phyloP scores from a whole-genome alignment of 2,797 vertebrate species.

The Cossypha heuglini region DNA sequence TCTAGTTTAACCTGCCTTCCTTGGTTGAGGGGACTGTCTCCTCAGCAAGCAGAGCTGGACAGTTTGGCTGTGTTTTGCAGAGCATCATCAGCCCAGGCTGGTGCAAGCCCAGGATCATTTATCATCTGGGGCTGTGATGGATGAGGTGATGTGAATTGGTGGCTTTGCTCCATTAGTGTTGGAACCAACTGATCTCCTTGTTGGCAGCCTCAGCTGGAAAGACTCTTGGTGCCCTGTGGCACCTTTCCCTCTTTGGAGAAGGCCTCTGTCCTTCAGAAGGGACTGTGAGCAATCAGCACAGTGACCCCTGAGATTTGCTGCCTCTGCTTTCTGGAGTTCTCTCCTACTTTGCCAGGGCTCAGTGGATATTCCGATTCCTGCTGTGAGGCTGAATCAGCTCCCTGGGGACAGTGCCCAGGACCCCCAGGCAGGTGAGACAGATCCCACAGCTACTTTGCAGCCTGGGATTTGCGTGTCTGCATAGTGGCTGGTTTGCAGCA shows the following conservation, averaged over 20 bases:
- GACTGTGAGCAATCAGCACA: background rate
- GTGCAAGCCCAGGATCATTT: background rate
- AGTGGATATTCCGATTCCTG: accelerated
- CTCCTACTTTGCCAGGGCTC: background rate
- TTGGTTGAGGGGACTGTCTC: accelerated
- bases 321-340: background rate
- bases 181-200: conserved; percentile 34
- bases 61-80: background rate
- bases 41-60: background rate
- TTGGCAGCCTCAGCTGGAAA: background rate
- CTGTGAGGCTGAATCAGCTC: background rate
- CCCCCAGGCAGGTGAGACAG: background rate
- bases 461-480: background rate
- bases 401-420: background rate
- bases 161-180: conserved; percentile 36
- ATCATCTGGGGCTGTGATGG: conserved; percentile 30
- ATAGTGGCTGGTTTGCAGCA: background rate
- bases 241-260: background rate
- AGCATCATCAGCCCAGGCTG: background rate
- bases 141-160: conserved; percentile 10
- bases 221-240: background rate
- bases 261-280: background rate
- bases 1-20: background rate
- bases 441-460: background rate
- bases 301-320: background rate